A percentile compares a stretch with the other conserved stretches of the same genome.
Evolutionary conservation across 2,113 vertebrate genomes (phyloP).

Genomic region (Okapia johnstoni): DNA sequence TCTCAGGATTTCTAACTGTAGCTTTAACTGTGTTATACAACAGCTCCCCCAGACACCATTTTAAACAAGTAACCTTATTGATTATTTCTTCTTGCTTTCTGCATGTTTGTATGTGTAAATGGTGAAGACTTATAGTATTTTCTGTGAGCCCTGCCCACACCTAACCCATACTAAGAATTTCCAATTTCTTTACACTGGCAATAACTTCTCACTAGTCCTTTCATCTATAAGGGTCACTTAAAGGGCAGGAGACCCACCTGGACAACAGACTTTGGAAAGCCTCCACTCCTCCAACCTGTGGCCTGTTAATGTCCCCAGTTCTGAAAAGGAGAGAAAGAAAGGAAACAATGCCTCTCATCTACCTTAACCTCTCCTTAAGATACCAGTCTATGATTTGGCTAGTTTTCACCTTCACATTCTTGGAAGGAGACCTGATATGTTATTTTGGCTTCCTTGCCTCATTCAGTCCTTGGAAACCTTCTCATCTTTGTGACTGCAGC

Average conservation of each 20-base stretch:
- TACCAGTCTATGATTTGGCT: neutral
- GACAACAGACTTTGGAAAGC: neutral
- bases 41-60: neutral
- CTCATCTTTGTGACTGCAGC: neutral
- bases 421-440: neutral
- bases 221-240: neutral
- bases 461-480: neutral
- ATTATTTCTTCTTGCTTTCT: neutral
- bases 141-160: neutral
- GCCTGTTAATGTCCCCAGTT: neutral
- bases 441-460: neutral
- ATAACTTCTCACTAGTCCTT: neutral
- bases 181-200: neutral
- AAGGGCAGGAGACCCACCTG: neutral
- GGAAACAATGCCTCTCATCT: neutral
- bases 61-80: neutral
- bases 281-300: neutral
- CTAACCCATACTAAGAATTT: neutral
- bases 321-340: neutral
- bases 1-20: neutral
- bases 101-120: neutral
- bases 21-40: neutral
- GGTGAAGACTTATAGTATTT: neutral
- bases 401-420: neutral
- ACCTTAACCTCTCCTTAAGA: neutral